A percentile compares a stretch with the other conserved stretches of the same genome.
Conservation (phyloP, 2,113 vertebrate genomes). For the Chaetodon auriga region DNA sequence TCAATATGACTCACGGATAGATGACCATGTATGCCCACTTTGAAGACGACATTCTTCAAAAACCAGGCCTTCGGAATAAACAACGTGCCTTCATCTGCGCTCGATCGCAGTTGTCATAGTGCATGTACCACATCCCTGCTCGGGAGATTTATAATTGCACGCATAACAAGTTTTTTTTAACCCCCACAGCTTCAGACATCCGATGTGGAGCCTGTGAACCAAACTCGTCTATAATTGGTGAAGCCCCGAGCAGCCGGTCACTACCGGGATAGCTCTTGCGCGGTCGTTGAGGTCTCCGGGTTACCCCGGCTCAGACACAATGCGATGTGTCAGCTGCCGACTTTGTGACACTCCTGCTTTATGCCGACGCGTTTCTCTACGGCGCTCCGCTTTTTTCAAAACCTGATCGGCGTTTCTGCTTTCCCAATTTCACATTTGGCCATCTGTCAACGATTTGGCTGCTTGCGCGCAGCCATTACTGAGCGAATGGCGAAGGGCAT, state of each 20-base stretch:
- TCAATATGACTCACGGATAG: conserved; percentile 58
- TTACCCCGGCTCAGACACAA: conserved; percentile 75
- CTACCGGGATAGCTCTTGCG: conserved; percentile 74
- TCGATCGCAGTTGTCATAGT: conserved; percentile 66
- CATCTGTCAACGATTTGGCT: conserved; percentile 73
- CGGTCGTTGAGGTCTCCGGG: conserved; percentile 76
- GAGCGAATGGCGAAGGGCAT: conserved; percentile 75
- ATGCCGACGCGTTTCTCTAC: conserved; percentile 18
- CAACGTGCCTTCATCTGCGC: conserved; percentile 58
- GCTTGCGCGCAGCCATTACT: conserved; percentile 74
- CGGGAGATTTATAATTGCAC: conserved; percentile 15
- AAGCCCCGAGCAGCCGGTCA: conserved; percentile 72
- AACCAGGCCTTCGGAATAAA: conserved; percentile 65
- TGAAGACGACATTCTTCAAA: conserved; percentile 57
- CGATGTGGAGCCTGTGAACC: conserved; percentile 46
- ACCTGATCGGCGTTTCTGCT: conserved; percentile 39
- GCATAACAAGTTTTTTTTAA: conserved; percentile 61
- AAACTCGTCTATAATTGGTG: conserved; percentile 65
- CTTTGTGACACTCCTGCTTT: conserved; percentile 56
- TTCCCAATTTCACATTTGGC: conserved; percentile 69
- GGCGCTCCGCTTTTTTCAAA: background rate
- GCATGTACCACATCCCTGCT: conserved; percentile 50
- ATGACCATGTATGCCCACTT: conserved; percentile 67
- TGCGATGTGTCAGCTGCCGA: conserved; percentile 76
- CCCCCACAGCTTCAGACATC: conserved; percentile 36